Base-by-base conservation (phyloP, 2,113 vertebrate genomes). In the Lucifuga dentata region DNA sequence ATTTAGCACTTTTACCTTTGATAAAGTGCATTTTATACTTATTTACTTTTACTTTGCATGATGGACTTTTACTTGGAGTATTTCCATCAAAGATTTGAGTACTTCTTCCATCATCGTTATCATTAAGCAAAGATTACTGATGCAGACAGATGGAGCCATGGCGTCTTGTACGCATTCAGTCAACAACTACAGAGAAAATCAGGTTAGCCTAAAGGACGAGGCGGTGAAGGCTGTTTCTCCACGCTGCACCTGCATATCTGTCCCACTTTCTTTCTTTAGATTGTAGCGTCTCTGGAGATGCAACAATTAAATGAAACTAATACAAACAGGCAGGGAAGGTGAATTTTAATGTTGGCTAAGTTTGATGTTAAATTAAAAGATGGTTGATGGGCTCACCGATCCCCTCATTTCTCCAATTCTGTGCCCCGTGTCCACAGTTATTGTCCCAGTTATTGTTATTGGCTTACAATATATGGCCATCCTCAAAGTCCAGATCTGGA, bases 191-290 rank as follows among this genome's bases (percentile, higher is more conserved):
- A 49, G 38, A 46, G 55, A 39, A 70, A 83, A 80, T 48, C 80
- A 67, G 75, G 56, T 78, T 73, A 81, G 23, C 29, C 17, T 7
- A 46, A 64, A 45, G 40, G 39, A 68, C 41, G 11, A 0, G 45
- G 74, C 65, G 72, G 75, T 83, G 69, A 23, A 1, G 35, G 57
- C 19, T 7, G 24, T 35, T 66, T 64, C 55, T 36, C 17, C 23
- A 68, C 58, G 13, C 3, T 55, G 59, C 87, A 88, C 84, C 85
- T 86, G 77, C 80, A 69, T 20, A 69, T 71, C 52, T 79, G 89
- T 76, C 82, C 87, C 73, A 81, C 76, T 83, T 84, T 71, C 49
- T 74, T 57, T 32, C 81, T 78, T 80, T 79, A 82, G 78, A 76
- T 52, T 44, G 50, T 2, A 16, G 36, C 1, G 32, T 84, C 88